These are phyloP conservation scores for Sinocyclocheilus anophthalmus DNA, from an alignment of 2,113 vertebrate species.

Conservation along the genomic window DNA sequence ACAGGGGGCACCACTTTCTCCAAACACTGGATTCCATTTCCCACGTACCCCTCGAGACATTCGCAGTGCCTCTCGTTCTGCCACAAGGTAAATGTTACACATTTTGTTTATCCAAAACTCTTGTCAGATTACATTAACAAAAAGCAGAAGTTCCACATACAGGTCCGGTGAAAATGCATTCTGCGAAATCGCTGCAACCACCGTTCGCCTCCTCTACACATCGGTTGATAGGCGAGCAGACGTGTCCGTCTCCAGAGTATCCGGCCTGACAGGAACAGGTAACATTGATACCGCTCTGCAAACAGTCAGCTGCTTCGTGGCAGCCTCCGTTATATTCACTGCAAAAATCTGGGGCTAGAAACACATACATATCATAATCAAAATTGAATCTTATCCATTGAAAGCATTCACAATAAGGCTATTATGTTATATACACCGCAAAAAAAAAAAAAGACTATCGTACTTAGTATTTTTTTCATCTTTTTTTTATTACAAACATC, in stretches of 20 bases:
- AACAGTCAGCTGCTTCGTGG: slow-evolving; percentile 79
- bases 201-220: slow-evolving; percentile 81
- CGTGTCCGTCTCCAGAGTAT: slow-evolving; percentile 84
- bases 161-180: slow-evolving; percentile 83
- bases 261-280: slow-evolving; percentile 77
- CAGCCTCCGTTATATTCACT: slow-evolving; percentile 80
- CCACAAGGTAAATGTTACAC: not conserved
- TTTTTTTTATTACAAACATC: not conserved
- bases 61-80: slow-evolving; percentile 86
- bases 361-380: not conserved
- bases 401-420: not conserved
- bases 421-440: not conserved
- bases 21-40: slow-evolving; percentile 89
- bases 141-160: slow-evolving; percentile 71
- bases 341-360: slow-evolving; percentile 82
- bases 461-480: not conserved
- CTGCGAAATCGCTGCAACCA: slow-evolving; percentile 86
- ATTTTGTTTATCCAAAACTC: not conserved
- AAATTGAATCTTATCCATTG: not conserved
- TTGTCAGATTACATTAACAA: not conserved
- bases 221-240: slow-evolving; percentile 79
- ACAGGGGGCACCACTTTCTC: slow-evolving; percentile 78
- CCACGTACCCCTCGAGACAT: slow-evolving; percentile 84
- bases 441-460: not conserved
- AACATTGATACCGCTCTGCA: slow-evolving; percentile 73